phyloP scores from a whole-genome alignment of 30 jellyfish, hydroid and myxozoan genomes.

The Turritopsis rubra region DNA sequence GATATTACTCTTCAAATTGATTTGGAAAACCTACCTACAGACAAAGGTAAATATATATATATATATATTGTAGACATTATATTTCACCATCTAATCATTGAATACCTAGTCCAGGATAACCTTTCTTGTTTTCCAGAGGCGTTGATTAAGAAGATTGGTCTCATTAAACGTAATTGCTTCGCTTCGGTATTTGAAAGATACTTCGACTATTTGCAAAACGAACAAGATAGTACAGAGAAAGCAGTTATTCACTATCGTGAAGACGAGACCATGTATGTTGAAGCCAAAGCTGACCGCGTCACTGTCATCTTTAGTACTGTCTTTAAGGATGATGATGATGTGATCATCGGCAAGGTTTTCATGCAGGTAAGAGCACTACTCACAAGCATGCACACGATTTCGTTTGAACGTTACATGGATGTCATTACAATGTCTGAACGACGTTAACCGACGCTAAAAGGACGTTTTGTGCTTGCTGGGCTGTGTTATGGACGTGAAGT shows the following conservation, averaged over 20 bases:
- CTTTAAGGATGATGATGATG: conserved; percentile 96
- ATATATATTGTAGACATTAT: no score
- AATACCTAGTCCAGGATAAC: no score
- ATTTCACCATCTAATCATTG: no score
- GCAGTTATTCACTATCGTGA: conserved; percentile 97
- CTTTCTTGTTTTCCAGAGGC: conserved; percentile 75
- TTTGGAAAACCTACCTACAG: conserved; percentile 76
- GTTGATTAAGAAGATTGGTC: conserved; percentile 77
- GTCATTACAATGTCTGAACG: no score
- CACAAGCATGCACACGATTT: no score
- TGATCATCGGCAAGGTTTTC: conserved; percentile 94
- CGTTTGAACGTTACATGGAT: no score
- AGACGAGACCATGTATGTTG: conserved; percentile 95
- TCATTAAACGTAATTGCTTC: conserved; percentile 83
- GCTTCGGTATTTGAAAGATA: conserved; percentile 93
- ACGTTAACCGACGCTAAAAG: no score
- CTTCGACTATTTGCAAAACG: conserved; percentile 56
- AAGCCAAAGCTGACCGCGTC: conserved; percentile 87
- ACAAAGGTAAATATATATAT: conserved; percentile 68
- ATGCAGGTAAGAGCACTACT: conserved; percentile 64
- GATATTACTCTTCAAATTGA: conserved; percentile 74
- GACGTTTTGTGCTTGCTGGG: no score
- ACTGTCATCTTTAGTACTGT: conserved; percentile 93
- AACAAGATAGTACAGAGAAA: conserved; percentile 56
- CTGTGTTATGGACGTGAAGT: neutral